These are phyloP conservation scores for Maconellicoccus hirsutus DNA, from an alignment of 1,140 invertebrate genomes.

Conservation along the genomic window DNA sequence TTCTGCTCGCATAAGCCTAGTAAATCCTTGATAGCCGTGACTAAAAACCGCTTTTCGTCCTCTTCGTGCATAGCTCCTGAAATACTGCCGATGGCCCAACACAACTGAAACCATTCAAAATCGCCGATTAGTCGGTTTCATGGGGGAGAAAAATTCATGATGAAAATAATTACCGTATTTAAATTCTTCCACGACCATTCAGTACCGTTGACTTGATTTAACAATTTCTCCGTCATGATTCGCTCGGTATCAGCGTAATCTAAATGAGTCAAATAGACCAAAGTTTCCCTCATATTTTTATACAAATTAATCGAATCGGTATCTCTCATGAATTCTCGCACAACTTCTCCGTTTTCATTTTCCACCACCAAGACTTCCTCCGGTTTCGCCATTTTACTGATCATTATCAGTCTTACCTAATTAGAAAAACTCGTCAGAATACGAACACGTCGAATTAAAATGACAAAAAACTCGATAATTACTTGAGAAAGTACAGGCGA, in stretches of 20 bases:
- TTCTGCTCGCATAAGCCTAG: conserved; percentile 98
- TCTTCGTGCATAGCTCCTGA: conserved; percentile 98
- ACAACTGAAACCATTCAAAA: conserved; percentile 46
- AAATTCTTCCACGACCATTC: conserved; percentile 99
- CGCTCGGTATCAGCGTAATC: conserved; percentile 95
- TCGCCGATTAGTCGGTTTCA: background rate
- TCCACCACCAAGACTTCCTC: conserved; percentile 99
- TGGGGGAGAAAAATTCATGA: conserved; percentile 19
- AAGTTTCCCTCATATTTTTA: conserved; percentile 98
- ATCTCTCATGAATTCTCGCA: conserved; percentile 99
- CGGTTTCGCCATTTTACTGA: conserved; percentile 98
- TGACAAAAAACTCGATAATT: conserved; percentile 18
- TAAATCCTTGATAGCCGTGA: conserved; percentile 98
- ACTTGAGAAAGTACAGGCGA: conserved; percentile 66
- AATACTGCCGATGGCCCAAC: conserved; percentile 99
- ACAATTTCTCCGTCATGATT: conserved; percentile 98
- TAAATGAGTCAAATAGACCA: conserved; percentile 97
- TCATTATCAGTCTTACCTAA: conserved; percentile 95
- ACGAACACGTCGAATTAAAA: too few relatives aligned
- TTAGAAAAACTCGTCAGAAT: too few relatives aligned
- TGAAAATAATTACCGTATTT: conserved; percentile 59
- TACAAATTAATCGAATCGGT: conserved; percentile 99
- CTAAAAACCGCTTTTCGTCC: conserved; percentile 97
- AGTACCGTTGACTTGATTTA: conserved; percentile 95
- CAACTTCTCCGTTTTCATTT: conserved; percentile 99